Conservation (phyloP, 2,888 invertebrate species). For the Ischnura elegans region DNA sequence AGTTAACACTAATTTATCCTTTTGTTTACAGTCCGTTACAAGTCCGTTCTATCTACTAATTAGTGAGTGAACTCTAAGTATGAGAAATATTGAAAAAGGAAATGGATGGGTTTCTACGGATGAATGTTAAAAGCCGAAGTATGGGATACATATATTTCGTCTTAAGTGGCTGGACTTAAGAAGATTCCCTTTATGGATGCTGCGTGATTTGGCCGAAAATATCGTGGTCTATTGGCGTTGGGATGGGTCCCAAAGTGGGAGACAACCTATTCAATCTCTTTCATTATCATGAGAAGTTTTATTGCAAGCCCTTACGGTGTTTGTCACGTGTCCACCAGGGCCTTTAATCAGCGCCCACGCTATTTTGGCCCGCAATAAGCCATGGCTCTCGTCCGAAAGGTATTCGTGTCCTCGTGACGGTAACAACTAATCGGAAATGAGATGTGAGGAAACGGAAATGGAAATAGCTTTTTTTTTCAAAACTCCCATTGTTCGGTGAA, state of each 20-base stretch:
- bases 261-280: background rate
- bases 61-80: background rate
- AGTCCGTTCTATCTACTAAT: background rate
- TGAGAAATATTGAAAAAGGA: background rate
- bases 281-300: background rate
- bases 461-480: no score
- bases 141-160: background rate
- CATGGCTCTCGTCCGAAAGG: background rate
- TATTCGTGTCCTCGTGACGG: background rate
- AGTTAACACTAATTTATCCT: background rate
- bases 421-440: background rate
- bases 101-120: background rate
- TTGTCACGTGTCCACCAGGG: background rate
- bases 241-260: background rate
- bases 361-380: background rate
- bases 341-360: slow-evolving; percentile 35
- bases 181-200: background rate
- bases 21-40: background rate
- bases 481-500: no score
- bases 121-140: background rate
- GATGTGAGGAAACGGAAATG: background rate
- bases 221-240: background rate
- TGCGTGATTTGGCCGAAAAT: background rate
- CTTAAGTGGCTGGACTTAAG: background rate
- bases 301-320: background rate